Evolutionary conservation across 1,140 invertebrate species (phyloP).

Genomic region (Druon quercuslanigerum): DNA sequence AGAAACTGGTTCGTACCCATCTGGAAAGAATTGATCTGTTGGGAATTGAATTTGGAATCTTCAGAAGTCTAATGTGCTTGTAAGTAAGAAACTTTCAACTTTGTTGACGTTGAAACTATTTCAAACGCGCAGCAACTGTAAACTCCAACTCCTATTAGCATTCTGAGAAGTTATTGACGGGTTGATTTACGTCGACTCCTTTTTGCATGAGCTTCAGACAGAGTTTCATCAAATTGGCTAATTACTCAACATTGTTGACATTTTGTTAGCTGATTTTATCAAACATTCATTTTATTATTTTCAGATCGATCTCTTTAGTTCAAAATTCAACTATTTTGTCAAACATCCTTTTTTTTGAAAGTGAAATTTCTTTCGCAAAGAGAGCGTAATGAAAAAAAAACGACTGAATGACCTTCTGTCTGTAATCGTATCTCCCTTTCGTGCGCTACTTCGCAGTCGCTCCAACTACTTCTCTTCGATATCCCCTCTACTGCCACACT

Average conservation of each 20-base stretch:
- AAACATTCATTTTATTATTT: no score
- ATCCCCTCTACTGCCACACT: no score
- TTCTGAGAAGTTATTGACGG: background rate
- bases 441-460: no score
- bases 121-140: background rate
- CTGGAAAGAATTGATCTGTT: background rate
- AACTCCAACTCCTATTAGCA: background rate
- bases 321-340: no score
- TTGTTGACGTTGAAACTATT: background rate
- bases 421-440: no score
- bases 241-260: slow-evolving; percentile 21
- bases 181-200: background rate
- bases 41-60: background rate
- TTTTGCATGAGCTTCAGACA: background rate
- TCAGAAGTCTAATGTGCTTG: background rate
- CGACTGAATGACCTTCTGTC: no score
- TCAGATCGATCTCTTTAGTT: no score
- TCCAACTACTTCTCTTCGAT: no score
- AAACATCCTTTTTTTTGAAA: no score
- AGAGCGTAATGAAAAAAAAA: no score
- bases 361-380: accelerated
- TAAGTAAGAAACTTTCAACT: background rate
- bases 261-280: background rate
- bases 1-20: background rate
- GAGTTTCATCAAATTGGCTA: background rate